Evolutionary conservation across 2,888 invertebrate genomes (phyloP).

Genomic region (Leptothorax acervorum): DNA sequence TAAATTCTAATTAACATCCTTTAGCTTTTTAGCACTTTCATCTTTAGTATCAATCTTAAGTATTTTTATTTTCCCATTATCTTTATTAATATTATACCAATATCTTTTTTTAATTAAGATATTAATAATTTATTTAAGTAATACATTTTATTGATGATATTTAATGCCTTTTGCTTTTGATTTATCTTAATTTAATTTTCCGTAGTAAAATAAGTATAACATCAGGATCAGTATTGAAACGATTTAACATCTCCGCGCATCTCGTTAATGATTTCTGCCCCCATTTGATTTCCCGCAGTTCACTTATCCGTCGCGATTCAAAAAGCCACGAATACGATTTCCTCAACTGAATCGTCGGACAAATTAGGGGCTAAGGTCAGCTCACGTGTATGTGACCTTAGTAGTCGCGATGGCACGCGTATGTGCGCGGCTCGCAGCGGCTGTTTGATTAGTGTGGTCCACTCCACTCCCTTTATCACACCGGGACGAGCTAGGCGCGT

Average conservation of each 20-base stretch:
- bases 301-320: constrained; percentile 53
- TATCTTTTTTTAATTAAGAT: background rate
- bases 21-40: background rate
- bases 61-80: background rate
- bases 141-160: background rate
- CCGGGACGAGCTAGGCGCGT: constrained; percentile 64
- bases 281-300: constrained; percentile 11
- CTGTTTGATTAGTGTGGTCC: constrained; percentile 75
- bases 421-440: constrained; percentile 72
- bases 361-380: constrained; percentile 81
- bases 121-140: background rate
- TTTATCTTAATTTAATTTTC: background rate
- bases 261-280: constrained; percentile 17
- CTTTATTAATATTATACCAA: background rate
- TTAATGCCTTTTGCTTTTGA: background rate
- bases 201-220: background rate
- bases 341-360: constrained; percentile 69
- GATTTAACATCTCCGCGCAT: background rate
- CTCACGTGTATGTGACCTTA: constrained; percentile 75
- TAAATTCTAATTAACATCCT: too few species aligned
- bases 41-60: background rate
- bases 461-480: constrained; percentile 64
- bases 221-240: background rate
- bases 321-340: constrained; percentile 73
- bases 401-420: constrained; percentile 68